phyloP scores from a whole-genome alignment of 1,140 invertebrate genomes.

The Lasioglossum albipes region DNA sequence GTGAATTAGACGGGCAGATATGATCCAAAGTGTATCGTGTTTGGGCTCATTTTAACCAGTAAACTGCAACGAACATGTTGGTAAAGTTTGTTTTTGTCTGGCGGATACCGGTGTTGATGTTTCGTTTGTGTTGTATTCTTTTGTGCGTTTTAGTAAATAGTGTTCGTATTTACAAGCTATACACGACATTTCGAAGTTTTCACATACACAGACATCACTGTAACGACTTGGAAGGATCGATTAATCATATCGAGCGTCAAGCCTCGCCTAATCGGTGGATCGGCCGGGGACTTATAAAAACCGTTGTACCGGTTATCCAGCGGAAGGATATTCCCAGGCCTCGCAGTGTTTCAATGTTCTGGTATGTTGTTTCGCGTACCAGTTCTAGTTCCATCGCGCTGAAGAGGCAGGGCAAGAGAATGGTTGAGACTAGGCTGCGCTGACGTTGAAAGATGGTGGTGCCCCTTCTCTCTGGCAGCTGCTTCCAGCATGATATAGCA shows the following conservation, averaged over 20 bases:
- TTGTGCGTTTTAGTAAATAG: no score
- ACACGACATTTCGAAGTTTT: no score
- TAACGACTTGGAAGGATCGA: conserved; percentile 12
- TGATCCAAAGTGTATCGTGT: no score
- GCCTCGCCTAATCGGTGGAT: conserved; percentile 44
- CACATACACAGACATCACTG: no score
- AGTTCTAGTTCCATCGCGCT: conserved; percentile 19
- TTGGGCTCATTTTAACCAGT: no score
- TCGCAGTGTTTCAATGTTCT: conserved; percentile 5
- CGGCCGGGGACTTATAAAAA: conserved; percentile 66
- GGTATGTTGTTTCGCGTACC: conserved; percentile 22
- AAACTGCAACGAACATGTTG: no score
- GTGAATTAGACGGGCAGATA: no score
- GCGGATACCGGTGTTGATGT: no score
- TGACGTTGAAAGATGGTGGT: conserved; percentile 70
- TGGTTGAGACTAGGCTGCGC: conserved; percentile 64
- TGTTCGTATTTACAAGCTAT: no score
- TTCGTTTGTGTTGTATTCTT: no score
- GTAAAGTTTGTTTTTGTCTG: no score
- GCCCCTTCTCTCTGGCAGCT: conserved; percentile 71
- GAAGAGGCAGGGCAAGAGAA: conserved; percentile 35
- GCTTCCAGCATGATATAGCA: conserved; percentile 78
- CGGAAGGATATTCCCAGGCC: not conserved
- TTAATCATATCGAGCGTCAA: conserved; percentile 64
- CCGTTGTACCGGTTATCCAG: conserved; percentile 65